phyloP scores from a whole-genome alignment of 2,113 vertebrate species.

The Elephas maximus region DNA sequence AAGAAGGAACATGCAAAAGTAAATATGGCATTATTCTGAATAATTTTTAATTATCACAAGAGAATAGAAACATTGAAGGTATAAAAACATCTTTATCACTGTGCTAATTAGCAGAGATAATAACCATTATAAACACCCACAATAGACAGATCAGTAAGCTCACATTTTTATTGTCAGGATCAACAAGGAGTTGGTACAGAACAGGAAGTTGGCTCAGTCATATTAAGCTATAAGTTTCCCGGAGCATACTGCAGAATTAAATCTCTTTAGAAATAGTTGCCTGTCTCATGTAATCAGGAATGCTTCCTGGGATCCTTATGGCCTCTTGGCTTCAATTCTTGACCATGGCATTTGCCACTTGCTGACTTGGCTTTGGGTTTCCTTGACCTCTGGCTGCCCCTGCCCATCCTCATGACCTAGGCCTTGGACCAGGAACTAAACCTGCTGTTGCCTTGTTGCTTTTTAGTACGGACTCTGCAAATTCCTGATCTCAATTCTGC shows the following conservation, averaged over 20 bases:
- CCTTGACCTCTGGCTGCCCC: constrained; percentile 71
- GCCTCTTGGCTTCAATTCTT: constrained; percentile 24
- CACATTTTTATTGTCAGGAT: not conserved
- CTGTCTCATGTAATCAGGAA: not conserved
- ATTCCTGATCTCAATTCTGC: constrained; percentile 72
- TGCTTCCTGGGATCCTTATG: not conserved
- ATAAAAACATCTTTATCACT: not conserved
- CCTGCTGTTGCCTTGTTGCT: constrained; percentile 72
- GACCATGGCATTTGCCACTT: not conserved
- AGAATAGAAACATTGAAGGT: constrained; percentile 7
- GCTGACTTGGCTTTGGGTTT: constrained; percentile 54
- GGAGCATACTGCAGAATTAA: not conserved
- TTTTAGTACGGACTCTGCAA: constrained; percentile 69
- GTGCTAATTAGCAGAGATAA: not conserved
- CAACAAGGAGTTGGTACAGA: not conserved
- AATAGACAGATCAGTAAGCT: not conserved
- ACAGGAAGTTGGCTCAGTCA: not conserved
- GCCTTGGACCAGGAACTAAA: constrained; percentile 64
- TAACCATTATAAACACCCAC: not conserved
- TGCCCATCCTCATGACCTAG: constrained; percentile 50
- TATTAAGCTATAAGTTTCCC: not conserved
- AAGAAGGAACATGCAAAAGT: not conserved
- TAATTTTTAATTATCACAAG: not conserved
- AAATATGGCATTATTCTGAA: not conserved
- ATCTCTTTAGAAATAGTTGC: not conserved